Percentiles rank a stretch among this genome's conserved stretches.
phyloP scores from a whole-genome alignment of 2,113 vertebrate species.

The Rhynchopsitta pachyrhyncha region DNA sequence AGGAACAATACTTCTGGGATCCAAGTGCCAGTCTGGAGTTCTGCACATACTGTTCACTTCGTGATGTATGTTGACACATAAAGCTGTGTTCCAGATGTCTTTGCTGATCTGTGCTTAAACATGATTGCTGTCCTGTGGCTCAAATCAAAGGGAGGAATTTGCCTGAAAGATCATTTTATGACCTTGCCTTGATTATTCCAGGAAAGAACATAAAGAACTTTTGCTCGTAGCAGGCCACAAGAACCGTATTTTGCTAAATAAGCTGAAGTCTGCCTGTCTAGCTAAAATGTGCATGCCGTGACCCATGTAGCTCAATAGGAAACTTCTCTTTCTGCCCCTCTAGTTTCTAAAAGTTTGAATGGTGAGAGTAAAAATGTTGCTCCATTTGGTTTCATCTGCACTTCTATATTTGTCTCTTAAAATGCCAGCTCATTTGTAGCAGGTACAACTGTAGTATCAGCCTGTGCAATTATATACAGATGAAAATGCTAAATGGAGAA shows the following conservation, averaged over 20 bases:
- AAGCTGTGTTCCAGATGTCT: conserved; percentile 31
- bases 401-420: neutral
- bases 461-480: neutral
- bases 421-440: neutral
- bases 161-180: neutral
- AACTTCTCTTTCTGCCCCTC: neutral
- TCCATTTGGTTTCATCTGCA: neutral
- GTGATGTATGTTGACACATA: neutral
- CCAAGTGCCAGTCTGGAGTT: neutral
- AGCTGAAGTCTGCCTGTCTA: neutral
- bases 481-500: neutral
- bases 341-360: neutral
- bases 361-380: neutral
- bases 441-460: neutral
- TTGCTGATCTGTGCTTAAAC: neutral
- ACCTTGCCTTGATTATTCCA: neutral
- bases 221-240: neutral
- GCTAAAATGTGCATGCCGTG: neutral
- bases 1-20: neutral
- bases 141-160: conserved; percentile 28
- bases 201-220: neutral
- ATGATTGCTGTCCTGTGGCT: neutral
- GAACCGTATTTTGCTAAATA: neutral
- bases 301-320: neutral
- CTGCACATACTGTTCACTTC: neutral